Conservation (phyloP, 2,113 vertebrate species). For the Sitta europaea region DNA sequence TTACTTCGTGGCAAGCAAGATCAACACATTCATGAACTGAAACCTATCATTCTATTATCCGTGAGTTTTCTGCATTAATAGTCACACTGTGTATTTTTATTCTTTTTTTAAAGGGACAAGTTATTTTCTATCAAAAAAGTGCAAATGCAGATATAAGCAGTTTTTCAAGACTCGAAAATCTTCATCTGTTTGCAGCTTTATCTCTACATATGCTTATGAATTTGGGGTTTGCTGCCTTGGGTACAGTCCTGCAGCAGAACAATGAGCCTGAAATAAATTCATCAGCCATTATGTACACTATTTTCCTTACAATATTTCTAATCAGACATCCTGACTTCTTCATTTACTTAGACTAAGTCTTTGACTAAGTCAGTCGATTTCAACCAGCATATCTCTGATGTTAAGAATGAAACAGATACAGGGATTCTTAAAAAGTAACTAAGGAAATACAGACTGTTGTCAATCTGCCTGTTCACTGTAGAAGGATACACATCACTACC, state of each 20-base stretch:
- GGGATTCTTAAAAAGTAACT: not conserved
- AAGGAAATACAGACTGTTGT: not conserved
- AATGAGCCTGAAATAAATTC: not conserved
- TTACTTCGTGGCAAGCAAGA: not conserved
- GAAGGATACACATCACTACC: not conserved
- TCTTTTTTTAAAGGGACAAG: not conserved
- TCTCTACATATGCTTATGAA: not conserved
- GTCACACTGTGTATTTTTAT: not conserved
- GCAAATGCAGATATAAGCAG: not conserved
- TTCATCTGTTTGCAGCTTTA: not conserved
- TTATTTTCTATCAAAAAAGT: not conserved
- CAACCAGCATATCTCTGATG: not conserved
- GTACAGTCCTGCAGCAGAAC: not conserved
- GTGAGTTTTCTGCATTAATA: not conserved
- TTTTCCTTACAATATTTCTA: not conserved
- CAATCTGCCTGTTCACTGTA: not conserved
- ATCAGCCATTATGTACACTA: not conserved
- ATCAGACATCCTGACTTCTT: not conserved
- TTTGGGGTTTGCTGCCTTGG: not conserved
- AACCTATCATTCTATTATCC: accelerated
- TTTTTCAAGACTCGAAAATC: not conserved
- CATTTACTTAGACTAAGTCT: no score
- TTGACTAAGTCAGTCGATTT: not conserved
- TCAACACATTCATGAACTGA: not conserved
- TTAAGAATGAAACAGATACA: not conserved